Evolutionary conservation across 2,113 vertebrate species (phyloP).

Genomic region (Embiotoca jacksoni): DNA sequence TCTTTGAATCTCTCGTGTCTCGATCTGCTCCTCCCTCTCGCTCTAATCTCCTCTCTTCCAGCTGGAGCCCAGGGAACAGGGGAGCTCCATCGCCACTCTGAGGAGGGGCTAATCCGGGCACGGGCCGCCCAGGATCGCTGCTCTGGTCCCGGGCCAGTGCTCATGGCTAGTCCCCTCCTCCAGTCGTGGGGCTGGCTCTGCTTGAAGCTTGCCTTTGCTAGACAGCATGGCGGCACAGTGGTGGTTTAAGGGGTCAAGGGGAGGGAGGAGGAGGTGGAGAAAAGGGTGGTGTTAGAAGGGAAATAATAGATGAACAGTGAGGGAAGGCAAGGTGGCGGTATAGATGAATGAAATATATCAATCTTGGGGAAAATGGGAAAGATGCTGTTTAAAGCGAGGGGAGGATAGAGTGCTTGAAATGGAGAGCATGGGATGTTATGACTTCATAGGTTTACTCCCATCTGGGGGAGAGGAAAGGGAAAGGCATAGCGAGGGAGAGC

Average conservation of each 20-base stretch:
- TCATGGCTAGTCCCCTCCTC: slow-evolving; percentile 63
- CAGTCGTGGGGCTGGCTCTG: slow-evolving; percentile 48
- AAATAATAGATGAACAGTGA: slow-evolving; percentile 36
- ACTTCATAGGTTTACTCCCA: background rate
- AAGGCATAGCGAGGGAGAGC: background rate
- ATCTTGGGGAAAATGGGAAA: slow-evolving; percentile 5
- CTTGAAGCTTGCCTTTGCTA: slow-evolving; percentile 35
- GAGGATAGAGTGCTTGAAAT: slow-evolving; percentile 1
- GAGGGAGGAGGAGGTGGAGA: slow-evolving; percentile 25
- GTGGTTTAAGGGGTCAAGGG: slow-evolving; percentile 40
- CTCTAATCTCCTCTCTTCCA: slow-evolving; percentile 79
- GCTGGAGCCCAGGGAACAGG: slow-evolving; percentile 64
- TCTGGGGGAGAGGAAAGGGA: background rate
- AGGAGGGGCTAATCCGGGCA: slow-evolving; percentile 73
- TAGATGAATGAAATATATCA: slow-evolving; percentile 2
- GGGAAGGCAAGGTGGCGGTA: background rate
- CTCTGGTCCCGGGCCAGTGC: slow-evolving; percentile 72
- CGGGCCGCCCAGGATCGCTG: slow-evolving; percentile 66
- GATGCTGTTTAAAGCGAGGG: background rate
- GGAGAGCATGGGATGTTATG: background rate
- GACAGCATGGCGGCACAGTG: slow-evolving; percentile 27
- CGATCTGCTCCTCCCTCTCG: slow-evolving; percentile 67
- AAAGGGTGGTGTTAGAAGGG: background rate
- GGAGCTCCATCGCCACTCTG: slow-evolving; percentile 61
- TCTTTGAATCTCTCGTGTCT: slow-evolving; percentile 74